Evolutionary conservation across 2,797 vertebrate species (phyloP), one percentile per base, ranked within the genome.

Genomic region (Aldrovandia affinis): DNA sequence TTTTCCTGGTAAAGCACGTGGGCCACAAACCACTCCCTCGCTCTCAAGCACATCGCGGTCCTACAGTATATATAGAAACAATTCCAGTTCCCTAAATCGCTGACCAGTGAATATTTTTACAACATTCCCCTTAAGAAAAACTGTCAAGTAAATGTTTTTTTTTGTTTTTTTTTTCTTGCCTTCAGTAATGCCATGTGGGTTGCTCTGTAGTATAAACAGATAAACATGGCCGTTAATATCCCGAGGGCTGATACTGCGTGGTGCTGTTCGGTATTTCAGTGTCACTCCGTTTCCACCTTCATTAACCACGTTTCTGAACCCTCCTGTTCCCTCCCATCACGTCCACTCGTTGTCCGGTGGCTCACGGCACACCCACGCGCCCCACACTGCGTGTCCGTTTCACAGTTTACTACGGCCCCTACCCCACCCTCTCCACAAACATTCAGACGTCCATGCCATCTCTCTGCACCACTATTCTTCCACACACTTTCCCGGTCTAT

Each of bases 1-100:
- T 83, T 86, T 83, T 81, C 88, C 83, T 84, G 61, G 47, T 86
- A 89, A 90, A 88, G 89, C 87, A 86, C 86, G 70, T 86, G 63
- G n/a, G 88, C 39, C 84, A 86, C 59, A 93, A 94, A 95, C 92
- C 93, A 92, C 95, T 92, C 91, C 93, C 92, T 92, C 87, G 65
- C 89, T 86, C 92, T 93, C 82, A 89, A 93, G 94, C 63, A 90
- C 91, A 90, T 81, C 89, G 93, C 96, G 93, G 94, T 96, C 93
- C 85, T 39, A 84, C n/a, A 83, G 82, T 39, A 84, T 84, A 80
- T 52, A 79, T 77, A 63, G 83, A 86, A 86, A 80, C 44, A 92
- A 96, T 96, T 97, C 96, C 96, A 96, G 96, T 96, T 97, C 94
- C 90, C 77, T 54, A 81, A 84, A 83, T 85, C 73, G 61, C 42